phyloP scores from a whole-genome alignment of 2,888 invertebrate genomes.

The Anoplius nigerrimus region DNA sequence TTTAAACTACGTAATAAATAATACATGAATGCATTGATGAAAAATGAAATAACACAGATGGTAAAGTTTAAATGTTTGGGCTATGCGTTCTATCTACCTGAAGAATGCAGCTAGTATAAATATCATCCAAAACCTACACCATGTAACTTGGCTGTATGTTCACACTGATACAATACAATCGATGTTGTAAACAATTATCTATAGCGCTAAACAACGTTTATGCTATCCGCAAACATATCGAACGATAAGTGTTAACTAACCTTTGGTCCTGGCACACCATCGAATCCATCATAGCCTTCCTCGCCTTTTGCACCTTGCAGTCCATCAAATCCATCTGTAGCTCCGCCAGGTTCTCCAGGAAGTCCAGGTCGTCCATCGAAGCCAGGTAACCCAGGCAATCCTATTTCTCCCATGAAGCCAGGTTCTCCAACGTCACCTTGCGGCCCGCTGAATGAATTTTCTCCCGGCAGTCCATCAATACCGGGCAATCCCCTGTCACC shows the following conservation, averaged over 20 bases:
- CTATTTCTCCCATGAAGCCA: slow-evolving; percentile 83
- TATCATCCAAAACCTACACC: too few species aligned
- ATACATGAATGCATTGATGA: too few species aligned
- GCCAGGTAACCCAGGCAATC: slow-evolving; percentile 83
- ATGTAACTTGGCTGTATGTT: too few species aligned
- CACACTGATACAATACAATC: too few species aligned
- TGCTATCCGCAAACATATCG: too few species aligned
- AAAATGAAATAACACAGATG: too few species aligned
- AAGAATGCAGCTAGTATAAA: too few species aligned
- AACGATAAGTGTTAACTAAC: slow-evolving; percentile 60
- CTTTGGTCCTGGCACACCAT: slow-evolving; percentile 72
- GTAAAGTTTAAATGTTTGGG: too few species aligned
- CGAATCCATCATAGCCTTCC: slow-evolving; percentile 68
- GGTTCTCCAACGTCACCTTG: slow-evolving; percentile 82
- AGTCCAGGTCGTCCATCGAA: slow-evolving; percentile 82
- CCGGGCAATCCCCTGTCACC: slow-evolving; percentile 84
- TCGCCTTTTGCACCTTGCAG: slow-evolving; percentile 66
- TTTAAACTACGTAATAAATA: too few species aligned
- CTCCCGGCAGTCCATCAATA: slow-evolving; percentile 80
- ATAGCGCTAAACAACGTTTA: too few species aligned
- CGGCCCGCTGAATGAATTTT: slow-evolving; percentile 80
- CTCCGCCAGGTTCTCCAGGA: slow-evolving; percentile 80
- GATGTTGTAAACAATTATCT: too few species aligned
- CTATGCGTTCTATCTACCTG: too few species aligned
- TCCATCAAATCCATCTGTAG: slow-evolving; percentile 60